These are phyloP conservation scores for Nomada fabriciana DNA, from an alignment of 2,888 invertebrate species.

Conservation along the genomic window DNA sequence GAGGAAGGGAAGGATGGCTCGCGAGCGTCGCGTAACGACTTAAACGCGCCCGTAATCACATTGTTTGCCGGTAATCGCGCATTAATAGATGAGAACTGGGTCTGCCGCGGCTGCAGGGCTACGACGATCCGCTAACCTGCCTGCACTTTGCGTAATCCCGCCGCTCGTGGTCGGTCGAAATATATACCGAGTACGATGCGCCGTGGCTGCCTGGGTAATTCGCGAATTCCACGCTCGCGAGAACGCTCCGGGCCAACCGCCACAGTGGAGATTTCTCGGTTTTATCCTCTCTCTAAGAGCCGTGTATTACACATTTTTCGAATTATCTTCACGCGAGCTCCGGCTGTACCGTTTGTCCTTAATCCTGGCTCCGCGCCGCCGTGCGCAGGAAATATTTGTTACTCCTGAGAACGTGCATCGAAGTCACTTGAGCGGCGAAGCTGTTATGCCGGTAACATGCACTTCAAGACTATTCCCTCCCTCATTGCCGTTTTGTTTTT, in stretches of 20 bases:
- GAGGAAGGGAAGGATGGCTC: constrained; percentile 46
- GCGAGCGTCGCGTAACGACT: constrained; percentile 75
- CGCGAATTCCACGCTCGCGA: constrained; percentile 66
- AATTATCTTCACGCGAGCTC: constrained; percentile 64
- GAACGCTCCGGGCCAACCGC: constrained; percentile 54
- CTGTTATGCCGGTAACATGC: constrained; percentile 2
- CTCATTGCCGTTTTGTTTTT: too few species aligned
- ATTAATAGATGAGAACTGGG: constrained; percentile 82
- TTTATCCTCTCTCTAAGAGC: constrained; percentile 65
- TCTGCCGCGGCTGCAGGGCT: constrained; percentile 63
- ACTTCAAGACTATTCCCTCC: too few species aligned
- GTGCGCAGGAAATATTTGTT: constrained; percentile 45
- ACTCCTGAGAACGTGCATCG: constrained; percentile 34
- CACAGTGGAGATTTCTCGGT: constrained; percentile 46
- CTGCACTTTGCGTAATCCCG: constrained; percentile 70
- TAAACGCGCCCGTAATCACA: constrained; percentile 78
- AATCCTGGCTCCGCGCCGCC: constrained; percentile 45
- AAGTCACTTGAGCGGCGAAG: constrained; percentile 22
- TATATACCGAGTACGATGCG: constrained; percentile 43
- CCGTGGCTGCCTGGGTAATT: constrained; percentile 40
- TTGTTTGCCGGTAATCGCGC: constrained; percentile 80
- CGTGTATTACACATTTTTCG: constrained; percentile 67
- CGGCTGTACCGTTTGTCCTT: constrained; percentile 55
- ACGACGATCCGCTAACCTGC: constrained; percentile 62
- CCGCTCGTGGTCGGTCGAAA: constrained; percentile 64